Evolutionary conservation across 1,140 invertebrate species (phyloP), one percentile per base, ranked within the genome.

Genomic region (Zaprionus gabonicus): DNA sequence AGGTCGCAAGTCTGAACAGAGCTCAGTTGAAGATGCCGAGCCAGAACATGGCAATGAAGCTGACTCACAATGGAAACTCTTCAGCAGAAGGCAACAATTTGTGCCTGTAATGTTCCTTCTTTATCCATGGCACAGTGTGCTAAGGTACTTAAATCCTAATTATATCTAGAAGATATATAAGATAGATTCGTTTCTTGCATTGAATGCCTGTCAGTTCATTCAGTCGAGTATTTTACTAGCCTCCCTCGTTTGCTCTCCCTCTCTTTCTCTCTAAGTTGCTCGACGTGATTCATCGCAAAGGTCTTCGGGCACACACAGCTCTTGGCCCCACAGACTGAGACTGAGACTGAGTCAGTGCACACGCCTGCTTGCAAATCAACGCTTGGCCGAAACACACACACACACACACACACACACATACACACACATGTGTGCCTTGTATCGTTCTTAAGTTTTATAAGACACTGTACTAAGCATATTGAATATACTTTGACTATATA

Each of bases 351-450:
- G 20, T 51, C 46, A 51, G 46, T 51, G 10, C 46, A 49, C 46
- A 51, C 46, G 41, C 41, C 41, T 46, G 41, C 41, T 46, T 17
- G 41, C 41, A 46, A 46, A 46, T 46, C 41, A 46, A 51, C 20
- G 46, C 46, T 51, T 51, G 46, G 46, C 9, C 17, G 10, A 51
- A 51, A 51, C 41, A 17, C 7, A 46, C 23, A 23, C 23, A 23
- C 23, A 23, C 41, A 46, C n/a, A 46, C 41, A 46, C n/a, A 46
- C 20, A 20, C 20, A 20, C 20, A 20, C n/a, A n/a, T n/a, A n/a
- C n/a, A n/a, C n/a, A n/a, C n/a, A n/a, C n/a, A n/a, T 38, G 13
- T 44, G 41, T 46, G n/a, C n/a, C 41, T n/a, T 46, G n/a, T 46
- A 9, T 46, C 41, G 41, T 46, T 41, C 38, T 41, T n/a, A 6